Evolutionary conservation across 2,888 invertebrate species (phyloP), one percentile per base, ranked within the genome.

Genomic region (Cantharis lateralis): DNA sequence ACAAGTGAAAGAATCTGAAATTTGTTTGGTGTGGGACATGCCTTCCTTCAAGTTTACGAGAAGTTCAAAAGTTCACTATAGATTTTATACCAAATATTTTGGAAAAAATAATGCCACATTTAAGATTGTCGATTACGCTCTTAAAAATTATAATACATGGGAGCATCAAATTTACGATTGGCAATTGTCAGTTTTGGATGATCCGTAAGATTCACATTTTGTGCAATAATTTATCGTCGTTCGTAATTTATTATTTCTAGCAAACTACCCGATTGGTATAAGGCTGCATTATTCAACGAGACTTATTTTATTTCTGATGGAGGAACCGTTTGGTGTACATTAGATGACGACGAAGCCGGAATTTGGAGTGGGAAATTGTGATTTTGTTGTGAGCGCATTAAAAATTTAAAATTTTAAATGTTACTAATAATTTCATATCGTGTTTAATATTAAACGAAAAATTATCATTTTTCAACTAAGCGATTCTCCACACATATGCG

Each of bases 221-320:
- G 11, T 68, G 18, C 72, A 66, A 63, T 69, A 10, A 10, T 70
- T 18, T 72, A 72, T 68, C 11, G 11, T 28, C 2, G 11, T 72
- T 79, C 15, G n/a, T 48, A 70, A 7, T 2, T 11, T 20, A 2
- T 13, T 20, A 32, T 71, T 89, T 87, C 66, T 84, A 91, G 93
- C 7, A 89, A 90, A 70, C 88, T 97, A 77, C 98, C 98, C 4
- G 93, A 94, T 84, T 98, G 98, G 98, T 98, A 97, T 88, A 98
- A 98, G 89, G 93, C 96, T 86, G 97, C 97, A 83, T 91, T 98
- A 86, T 98, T 98, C 90, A 98, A 98, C 89, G 98, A 98, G 90
- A 91, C 96, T 81, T 98, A 98, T 88, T 98, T 91, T 87, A 91
- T 98, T 73, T 93, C 95, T 71, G 98, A 98, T 88, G 98, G 98